A percentile compares a stretch with the other conserved stretches of the same genome.
Conservation (phyloP, 2,797 vertebrate species). For the Arvicola amphibius region DNA sequence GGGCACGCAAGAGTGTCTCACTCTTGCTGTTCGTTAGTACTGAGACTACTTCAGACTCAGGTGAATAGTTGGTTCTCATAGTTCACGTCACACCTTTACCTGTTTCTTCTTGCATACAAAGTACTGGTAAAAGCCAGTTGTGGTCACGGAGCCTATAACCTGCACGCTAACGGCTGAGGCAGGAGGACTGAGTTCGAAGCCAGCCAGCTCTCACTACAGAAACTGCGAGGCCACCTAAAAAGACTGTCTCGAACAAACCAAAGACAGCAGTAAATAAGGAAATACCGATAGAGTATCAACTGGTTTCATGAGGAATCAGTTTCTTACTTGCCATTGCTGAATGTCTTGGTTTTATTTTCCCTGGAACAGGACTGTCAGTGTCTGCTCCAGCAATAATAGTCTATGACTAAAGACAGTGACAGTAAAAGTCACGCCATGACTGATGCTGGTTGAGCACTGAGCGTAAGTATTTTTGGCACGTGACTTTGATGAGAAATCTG, state of each 20-base stretch:
- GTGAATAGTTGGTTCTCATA: neutral
- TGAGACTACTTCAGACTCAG: slow-evolving; percentile 31
- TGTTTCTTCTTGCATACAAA: slow-evolving; percentile 30
- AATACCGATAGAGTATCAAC: neutral
- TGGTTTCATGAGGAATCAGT: neutral
- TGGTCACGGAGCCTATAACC: neutral
- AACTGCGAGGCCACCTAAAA: neutral
- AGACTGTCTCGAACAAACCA: neutral
- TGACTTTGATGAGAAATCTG: slow-evolving; percentile 41
- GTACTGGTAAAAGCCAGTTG: neutral
- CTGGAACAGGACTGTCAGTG: neutral
- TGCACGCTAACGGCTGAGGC: neutral
- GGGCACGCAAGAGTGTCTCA: neutral
- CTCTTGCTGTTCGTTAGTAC: neutral
- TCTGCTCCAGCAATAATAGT: neutral
- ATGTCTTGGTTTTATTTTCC: slow-evolving; percentile 25
- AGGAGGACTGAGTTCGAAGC: neutral
- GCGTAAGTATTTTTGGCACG: neutral
- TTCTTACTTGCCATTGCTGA: neutral
- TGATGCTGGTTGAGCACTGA: slow-evolving; percentile 19
- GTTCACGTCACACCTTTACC: slow-evolving; percentile 3
- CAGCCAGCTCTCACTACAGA: neutral
- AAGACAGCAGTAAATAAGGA: neutral
- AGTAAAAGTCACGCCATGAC: slow-evolving; percentile 1
- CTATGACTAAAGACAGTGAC: slow-evolving; percentile 8